A percentile compares a stretch with the other conserved stretches of the same genome.
Conservation (phyloP, 2,797 vertebrate species). For the Nothura maculosa region DNA sequence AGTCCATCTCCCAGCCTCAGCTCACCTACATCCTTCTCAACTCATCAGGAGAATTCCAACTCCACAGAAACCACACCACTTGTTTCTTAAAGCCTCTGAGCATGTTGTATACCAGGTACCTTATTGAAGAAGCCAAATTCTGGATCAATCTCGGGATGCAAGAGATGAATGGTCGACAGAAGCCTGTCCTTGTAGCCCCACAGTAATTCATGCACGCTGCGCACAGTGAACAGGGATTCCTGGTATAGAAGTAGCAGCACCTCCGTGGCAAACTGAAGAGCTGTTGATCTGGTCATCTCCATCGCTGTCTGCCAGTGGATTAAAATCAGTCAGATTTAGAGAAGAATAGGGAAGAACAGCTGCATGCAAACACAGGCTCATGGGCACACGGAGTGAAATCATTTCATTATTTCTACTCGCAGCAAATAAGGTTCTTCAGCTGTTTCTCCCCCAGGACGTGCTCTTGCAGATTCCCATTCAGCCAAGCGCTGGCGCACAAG, state of each 20-base stretch:
- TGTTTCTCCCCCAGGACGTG: neutral
- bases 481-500: neutral
- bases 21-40: neutral
- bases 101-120: conserved; percentile 71
- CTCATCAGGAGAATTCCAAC: neutral
- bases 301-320: conserved; percentile 78
- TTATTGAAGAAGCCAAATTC: conserved; percentile 92
- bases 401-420: neutral
- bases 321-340: neutral
- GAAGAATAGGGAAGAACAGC: neutral
- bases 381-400: neutral
- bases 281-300: conserved; percentile 63
- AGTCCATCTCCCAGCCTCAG: neutral
- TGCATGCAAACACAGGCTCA: neutral
- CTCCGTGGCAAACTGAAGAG: conserved; percentile 59
- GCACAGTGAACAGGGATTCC: conserved; percentile 86
- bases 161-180: conserved; percentile 73
- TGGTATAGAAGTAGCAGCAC: conserved; percentile 73
- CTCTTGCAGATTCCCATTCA: neutral
- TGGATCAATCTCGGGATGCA: conserved; percentile 77
- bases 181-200: conserved; percentile 94
- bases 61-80: fast-evolving
- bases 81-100: neutral
- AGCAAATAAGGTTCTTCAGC: neutral
- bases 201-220: conserved; percentile 87